A percentile compares a stretch with the other conserved stretches of the same genome.
These are phyloP conservation scores for Cristatella mucedo DNA, from an alignment of 2,888 invertebrate species.

Conservation along the genomic window DNA sequence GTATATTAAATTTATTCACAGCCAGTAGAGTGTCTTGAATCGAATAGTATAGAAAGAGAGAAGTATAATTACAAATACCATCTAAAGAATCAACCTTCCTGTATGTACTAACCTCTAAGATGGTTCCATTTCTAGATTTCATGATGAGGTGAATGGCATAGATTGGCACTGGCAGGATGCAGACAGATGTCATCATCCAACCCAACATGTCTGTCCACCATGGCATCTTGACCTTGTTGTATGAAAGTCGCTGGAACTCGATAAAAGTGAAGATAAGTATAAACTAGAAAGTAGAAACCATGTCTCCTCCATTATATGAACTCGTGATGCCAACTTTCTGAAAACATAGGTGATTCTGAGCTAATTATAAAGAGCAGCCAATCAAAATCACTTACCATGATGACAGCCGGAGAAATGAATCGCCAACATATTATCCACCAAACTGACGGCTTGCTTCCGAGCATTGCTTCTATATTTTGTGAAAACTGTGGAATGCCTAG, in stretches of 20 bases:
- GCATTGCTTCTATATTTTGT: conserved; percentile 42
- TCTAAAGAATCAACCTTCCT: no score
- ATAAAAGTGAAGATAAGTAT: conserved; percentile 57
- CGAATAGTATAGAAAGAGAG: no score
- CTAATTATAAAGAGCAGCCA: conserved; percentile 6
- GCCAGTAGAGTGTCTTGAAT: no score
- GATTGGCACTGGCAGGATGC: conserved; percentile 52
- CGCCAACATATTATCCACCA: conserved; percentile 63
- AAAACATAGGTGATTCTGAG: conserved; percentile 2
- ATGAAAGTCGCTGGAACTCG: conserved; percentile 49
- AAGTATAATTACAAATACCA: no score
- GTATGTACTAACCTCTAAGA: no score
- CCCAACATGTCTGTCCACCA: conserved; percentile 54
- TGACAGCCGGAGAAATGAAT: conserved; percentile 51
- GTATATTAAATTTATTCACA: no score
- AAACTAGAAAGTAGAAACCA: conserved; percentile 43
- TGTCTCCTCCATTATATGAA: no score
- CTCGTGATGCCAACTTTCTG: no score
- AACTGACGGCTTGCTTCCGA: conserved; percentile 47
- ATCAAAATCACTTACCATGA: conserved; percentile 49
- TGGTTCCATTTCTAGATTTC: no score
- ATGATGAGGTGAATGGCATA: conserved; percentile 44
- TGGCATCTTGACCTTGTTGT: conserved; percentile 53
- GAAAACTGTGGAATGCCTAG: no score
- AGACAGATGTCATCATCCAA: conserved; percentile 54